phyloP scores from a whole-genome alignment of 2,888 invertebrate species.

The Aethes cnicana region DNA sequence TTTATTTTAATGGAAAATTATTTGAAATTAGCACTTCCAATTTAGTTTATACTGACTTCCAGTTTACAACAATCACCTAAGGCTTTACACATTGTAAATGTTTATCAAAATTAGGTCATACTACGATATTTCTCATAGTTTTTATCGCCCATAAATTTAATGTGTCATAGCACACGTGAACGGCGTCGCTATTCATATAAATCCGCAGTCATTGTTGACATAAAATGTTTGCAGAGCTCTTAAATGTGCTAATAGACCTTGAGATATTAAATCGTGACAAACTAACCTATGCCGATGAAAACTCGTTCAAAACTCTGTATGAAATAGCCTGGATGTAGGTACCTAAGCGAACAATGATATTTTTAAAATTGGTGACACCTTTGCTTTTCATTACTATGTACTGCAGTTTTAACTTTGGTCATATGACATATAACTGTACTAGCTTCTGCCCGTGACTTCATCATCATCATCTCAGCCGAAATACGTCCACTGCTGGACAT shows the following conservation, averaged over 20 bases:
- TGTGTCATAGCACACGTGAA: constrained; percentile 1
- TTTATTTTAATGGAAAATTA: too few relatives aligned
- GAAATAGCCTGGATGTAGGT: neutral
- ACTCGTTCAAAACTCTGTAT: neutral
- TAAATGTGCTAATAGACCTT: constrained; percentile 21
- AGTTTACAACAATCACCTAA: too few relatives aligned
- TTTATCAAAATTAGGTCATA: constrained; percentile 1
- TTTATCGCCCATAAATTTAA: constrained; percentile 14
- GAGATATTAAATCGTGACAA: constrained; percentile 15
- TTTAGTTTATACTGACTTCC: too few relatives aligned
- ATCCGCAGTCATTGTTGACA: constrained; percentile 24
- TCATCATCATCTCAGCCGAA: too few relatives aligned
- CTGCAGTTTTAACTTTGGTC: too few relatives aligned
- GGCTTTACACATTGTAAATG: neutral
- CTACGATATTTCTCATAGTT: neutral
- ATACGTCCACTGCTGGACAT: too few relatives aligned
- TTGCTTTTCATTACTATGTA: too few relatives aligned
- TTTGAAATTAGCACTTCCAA: too few relatives aligned
- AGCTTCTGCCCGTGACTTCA: too few relatives aligned
- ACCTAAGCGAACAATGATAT: too few relatives aligned
- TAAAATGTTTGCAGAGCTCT: constrained; percentile 28
- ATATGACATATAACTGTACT: too few relatives aligned
- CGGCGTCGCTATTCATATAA: constrained; percentile 8
- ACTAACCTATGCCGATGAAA: constrained; percentile 9
- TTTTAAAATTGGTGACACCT: too few relatives aligned